These are phyloP conservation scores for Neosilurus mollespiculum DNA, from an alignment of 2,797 vertebrate genomes.

Conservation along the genomic window DNA sequence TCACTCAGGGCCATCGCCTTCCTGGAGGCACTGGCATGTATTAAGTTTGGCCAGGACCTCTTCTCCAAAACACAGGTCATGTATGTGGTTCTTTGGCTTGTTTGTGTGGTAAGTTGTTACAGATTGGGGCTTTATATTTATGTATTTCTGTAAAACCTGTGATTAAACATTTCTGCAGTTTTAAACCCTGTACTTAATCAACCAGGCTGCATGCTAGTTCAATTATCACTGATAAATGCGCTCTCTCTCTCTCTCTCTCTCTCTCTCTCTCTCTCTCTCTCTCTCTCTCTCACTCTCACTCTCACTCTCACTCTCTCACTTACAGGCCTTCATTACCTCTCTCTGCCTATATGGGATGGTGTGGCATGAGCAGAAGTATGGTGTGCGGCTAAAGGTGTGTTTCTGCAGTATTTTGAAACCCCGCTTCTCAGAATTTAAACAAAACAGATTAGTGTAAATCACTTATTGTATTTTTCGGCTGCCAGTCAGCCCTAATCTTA, in stretches of 20 bases:
- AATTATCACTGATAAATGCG: too few species aligned
- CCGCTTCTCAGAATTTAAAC: not conserved
- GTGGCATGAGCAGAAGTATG: slow-evolving; percentile 84
- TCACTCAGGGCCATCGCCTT: slow-evolving; percentile 85
- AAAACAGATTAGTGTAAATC: not conserved
- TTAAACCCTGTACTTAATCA: not conserved
- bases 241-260: not conserved
- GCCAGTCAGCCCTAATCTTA: not conserved
- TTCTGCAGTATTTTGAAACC: not conserved
- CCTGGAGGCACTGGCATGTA: slow-evolving; percentile 90
- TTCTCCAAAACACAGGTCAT: slow-evolving; percentile 92
- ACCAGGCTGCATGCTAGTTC: not conserved
- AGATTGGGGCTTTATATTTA: not conserved
- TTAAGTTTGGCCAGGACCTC: slow-evolving; percentile 93
- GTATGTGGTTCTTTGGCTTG: slow-evolving; percentile 89
- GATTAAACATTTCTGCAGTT: not conserved
- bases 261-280: not conserved
- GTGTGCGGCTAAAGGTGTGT: slow-evolving; percentile 81
- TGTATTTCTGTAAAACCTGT: not conserved
- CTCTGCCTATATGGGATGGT: slow-evolving; percentile 92
- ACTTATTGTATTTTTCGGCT: not conserved
- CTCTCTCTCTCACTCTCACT: not conserved
- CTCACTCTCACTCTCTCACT: not conserved
- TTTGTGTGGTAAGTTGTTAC: slow-evolving; percentile 94
- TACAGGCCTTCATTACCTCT: slow-evolving; percentile 89